A percentile compares a stretch with the other conserved stretches of the same genome.
Evolutionary conservation across 1,140 invertebrate genomes (phyloP).

Genomic region (Charaxes varanes): DNA sequence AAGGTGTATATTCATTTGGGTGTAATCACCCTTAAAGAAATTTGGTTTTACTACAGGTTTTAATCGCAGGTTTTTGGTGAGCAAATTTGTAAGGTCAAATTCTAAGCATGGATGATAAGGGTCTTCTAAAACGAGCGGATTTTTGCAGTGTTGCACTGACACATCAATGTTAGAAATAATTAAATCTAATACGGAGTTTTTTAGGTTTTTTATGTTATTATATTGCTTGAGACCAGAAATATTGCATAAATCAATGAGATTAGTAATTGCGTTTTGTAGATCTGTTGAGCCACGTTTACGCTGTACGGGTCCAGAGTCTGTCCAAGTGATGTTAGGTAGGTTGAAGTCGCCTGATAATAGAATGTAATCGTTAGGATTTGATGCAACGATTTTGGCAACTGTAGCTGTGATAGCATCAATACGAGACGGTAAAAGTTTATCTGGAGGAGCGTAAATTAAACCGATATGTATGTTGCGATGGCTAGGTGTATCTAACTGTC

Average conservation of each 20-base stretch:
- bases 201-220: constrained; percentile 5
- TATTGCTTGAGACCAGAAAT: constrained; percentile 4
- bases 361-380: neutral
- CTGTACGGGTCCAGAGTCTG: neutral
- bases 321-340: constrained; percentile 10
- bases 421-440: neutral
- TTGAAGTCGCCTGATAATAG: neutral
- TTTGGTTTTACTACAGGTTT: neutral
- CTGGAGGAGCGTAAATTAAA: neutral
- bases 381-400: neutral
- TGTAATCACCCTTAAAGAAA: constrained; percentile 1
- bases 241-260: constrained; percentile 2
- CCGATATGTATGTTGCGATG: neutral
- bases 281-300: constrained; percentile 1
- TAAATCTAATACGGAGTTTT: constrained; percentile 11
- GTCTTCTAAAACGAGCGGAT: constrained; percentile 6
- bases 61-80: neutral
- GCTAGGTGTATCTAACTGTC: no score
- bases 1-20: neutral
- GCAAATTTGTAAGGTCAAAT: constrained; percentile 3
- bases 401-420: neutral
- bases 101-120: constrained; percentile 10
- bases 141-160: neutral
- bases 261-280: neutral
- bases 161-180: constrained; percentile 10